Percentiles rank a stretch among this genome's conserved stretches.
Conservation (phyloP, 1,140 invertebrate species). For the Leptonema lineaticorne region DNA sequence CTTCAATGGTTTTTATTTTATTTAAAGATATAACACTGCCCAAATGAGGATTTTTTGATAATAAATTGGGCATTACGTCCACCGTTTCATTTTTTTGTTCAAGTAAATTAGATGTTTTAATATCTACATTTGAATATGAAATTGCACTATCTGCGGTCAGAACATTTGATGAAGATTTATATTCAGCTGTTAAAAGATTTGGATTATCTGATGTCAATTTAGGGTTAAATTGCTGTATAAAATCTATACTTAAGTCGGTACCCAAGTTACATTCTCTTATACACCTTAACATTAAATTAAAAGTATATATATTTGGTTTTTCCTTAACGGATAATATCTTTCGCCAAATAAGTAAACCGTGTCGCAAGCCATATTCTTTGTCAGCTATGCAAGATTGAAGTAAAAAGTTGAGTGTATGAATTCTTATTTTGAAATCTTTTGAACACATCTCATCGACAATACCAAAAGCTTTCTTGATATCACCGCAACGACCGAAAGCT, state of each 20-base stretch:
- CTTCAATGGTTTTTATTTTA: conserved; percentile 59
- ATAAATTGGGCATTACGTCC: conserved; percentile 57
- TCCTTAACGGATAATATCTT: conserved; percentile 70
- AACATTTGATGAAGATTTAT: not conserved
- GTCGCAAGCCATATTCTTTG: conserved; percentile 74
- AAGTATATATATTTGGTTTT: conserved; percentile 69
- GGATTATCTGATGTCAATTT: not conserved
- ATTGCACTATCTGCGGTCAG: not conserved
- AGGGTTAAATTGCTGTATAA: conserved; percentile 16
- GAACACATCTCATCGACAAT: conserved; percentile 82
- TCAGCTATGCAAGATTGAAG: conserved; percentile 80
- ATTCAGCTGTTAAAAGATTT: conserved; percentile 3
- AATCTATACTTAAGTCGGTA: conserved; percentile 46
- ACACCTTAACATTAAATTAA: conserved; percentile 78
- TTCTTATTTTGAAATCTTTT: conserved; percentile 63
- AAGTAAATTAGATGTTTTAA: not conserved
- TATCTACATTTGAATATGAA: no score
- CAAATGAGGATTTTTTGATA: conserved; percentile 58
- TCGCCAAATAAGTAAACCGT: conserved; percentile 81
- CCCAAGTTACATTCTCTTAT: conserved; percentile 80
- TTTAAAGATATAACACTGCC: conserved; percentile 59
- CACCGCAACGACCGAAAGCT: conserved; percentile 81
- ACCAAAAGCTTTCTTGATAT: conserved; percentile 73
- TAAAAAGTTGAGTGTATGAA: conserved; percentile 75
- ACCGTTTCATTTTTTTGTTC: not conserved